Evolutionary conservation across 2,113 vertebrate species (phyloP).

Genomic region (Dasyornis broadbenti): DNA sequence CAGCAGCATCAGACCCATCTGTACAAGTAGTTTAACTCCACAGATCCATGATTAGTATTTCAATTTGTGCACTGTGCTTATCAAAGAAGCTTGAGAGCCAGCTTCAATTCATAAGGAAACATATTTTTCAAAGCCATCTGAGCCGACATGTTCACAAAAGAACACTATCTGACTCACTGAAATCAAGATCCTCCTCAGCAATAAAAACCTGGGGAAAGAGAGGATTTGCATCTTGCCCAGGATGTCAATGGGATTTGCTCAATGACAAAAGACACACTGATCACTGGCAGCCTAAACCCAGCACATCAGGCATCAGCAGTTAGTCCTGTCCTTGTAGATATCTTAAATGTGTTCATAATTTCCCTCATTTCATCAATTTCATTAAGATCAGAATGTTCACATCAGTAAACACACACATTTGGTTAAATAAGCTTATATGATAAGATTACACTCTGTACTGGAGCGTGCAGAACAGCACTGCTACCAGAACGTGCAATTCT

Average conservation of each 20-base stretch:
- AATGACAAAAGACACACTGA: background rate
- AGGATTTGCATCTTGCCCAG: background rate
- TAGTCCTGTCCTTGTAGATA: background rate
- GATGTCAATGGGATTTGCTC: background rate
- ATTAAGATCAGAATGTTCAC: background rate
- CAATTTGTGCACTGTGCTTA: background rate
- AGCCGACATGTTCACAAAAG: background rate
- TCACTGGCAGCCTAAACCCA: background rate
- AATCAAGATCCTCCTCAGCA: background rate
- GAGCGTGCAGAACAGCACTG: background rate
- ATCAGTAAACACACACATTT: background rate
- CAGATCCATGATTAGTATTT: background rate
- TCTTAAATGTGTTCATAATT: background rate
- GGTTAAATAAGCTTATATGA: background rate
- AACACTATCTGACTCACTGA: background rate
- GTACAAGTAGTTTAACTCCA: background rate
- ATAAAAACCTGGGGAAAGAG: background rate
- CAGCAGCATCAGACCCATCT: background rate
- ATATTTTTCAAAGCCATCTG: conserved; percentile 2
- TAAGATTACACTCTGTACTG: background rate
- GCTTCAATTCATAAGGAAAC: background rate
- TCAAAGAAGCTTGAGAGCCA: background rate
- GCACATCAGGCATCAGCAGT: background rate
- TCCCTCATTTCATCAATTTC: background rate
- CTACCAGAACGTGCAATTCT: background rate